phyloP scores from a whole-genome alignment of 2,888 invertebrate genomes.

The Galerucella calmariensis region DNA sequence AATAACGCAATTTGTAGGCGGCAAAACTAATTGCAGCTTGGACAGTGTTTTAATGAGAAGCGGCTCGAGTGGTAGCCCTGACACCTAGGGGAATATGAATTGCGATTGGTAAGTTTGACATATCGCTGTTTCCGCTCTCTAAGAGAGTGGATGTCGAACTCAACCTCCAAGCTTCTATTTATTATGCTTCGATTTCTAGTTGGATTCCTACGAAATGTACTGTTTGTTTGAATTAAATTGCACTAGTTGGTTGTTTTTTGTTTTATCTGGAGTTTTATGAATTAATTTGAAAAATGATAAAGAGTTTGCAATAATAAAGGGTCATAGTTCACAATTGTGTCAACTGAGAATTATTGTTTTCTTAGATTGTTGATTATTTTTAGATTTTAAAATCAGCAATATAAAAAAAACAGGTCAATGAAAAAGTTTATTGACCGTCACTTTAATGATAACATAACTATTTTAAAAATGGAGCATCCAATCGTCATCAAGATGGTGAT shows the following conservation, averaged over 20 bases:
- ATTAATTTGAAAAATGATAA: no score
- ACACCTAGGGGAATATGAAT: conserved; percentile 65
- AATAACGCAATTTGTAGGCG: conserved; percentile 66
- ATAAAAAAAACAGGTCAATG: no score
- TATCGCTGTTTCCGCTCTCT: conserved; percentile 54
- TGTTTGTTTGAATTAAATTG: not conserved
- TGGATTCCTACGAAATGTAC: not conserved
- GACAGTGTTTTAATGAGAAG: conserved; percentile 67
- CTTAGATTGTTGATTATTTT: no score
- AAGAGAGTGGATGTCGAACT: conserved; percentile 40
- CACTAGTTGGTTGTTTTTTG: not conserved
- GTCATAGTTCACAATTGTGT: no score
- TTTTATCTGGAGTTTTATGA: not conserved
- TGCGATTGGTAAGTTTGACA: conserved; percentile 63
- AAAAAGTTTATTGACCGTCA: no score
- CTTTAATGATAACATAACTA: no score
- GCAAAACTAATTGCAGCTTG: conserved; percentile 66
- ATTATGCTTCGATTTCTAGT: conserved; percentile 47
- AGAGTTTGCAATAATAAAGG: no score
- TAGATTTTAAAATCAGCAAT: no score
- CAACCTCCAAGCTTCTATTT: conserved; percentile 45
- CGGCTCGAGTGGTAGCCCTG: conserved; percentile 63
- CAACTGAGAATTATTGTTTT: no score
- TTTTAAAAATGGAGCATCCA: no score
- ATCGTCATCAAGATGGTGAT: no score